Evolutionary conservation across 2,888 invertebrate genomes (phyloP).

Genomic region (Bhutanitis thaidina): DNA sequence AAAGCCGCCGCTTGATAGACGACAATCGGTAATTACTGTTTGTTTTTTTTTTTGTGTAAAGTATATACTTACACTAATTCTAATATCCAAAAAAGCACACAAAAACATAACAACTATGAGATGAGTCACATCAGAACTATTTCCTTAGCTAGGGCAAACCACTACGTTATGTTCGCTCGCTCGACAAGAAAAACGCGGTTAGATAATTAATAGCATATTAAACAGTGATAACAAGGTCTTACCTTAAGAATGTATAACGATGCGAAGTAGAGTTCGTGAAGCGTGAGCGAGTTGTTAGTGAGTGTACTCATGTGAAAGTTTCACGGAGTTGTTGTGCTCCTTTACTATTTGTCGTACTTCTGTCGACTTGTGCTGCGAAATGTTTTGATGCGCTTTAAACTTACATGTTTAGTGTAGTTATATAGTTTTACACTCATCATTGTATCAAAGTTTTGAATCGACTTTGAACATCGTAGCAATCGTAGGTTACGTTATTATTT

Average conservation of each 20-base stretch:
- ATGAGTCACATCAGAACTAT: background rate
- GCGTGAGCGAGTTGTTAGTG: conserved; percentile 44
- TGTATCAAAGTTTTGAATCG: background rate
- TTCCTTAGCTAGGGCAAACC: background rate
- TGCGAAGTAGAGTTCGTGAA: conserved; percentile 24
- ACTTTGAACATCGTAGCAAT: background rate
- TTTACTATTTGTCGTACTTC: conserved; percentile 25
- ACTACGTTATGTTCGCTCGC: conserved; percentile 9
- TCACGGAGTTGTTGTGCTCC: conserved; percentile 32
- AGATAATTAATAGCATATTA: conserved; percentile 14
- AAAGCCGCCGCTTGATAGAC: too few relatives aligned
- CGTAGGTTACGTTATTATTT: background rate
- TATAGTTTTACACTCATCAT: too few relatives aligned
- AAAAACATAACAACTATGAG: too few relatives aligned
- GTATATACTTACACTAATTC: too few relatives aligned
- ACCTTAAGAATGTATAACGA: conserved; percentile 30
- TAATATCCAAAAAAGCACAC: too few relatives aligned
- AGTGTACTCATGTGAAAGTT: conserved; percentile 37
- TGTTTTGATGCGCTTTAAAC: background rate
- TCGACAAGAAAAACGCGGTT: conserved; percentile 9
- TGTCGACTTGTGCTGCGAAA: background rate
- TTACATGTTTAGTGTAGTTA: background rate
- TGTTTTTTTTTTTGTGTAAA: too few relatives aligned
- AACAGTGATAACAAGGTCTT: conserved; percentile 13
- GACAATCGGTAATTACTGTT: too few relatives aligned